phyloP scores from a whole-genome alignment of 1,140 invertebrate genomes.

The Aphelinus certus region DNA sequence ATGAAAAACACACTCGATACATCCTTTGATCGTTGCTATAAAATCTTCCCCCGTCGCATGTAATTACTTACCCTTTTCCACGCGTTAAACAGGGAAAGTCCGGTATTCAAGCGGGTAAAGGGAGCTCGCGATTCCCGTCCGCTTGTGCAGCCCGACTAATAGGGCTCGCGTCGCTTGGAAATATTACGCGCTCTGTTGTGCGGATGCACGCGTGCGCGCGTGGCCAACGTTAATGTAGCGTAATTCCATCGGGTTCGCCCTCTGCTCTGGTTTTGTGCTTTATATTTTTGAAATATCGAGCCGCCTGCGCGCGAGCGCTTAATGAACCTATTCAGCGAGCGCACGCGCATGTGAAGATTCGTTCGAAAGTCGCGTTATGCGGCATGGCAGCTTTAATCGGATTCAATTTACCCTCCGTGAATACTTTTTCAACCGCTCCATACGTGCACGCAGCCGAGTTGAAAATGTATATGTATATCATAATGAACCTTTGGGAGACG shows the following conservation, averaged over 20 bases:
- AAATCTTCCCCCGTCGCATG: too few species aligned
- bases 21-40: too few species aligned
- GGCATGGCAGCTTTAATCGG: not conserved
- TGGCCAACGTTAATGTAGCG: conserved; percentile 6
- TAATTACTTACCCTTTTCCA: too few species aligned
- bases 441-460: too few species aligned
- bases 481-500: too few species aligned
- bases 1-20: too few species aligned
- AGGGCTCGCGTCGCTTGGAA: conserved; percentile 8
- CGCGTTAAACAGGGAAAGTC: not conserved
- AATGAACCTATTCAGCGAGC: not conserved
- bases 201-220: not conserved
- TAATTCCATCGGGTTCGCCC: conserved; percentile 8
- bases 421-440: too few species aligned
- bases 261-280: conserved; percentile 9
- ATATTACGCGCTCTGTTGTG: conserved; percentile 4
- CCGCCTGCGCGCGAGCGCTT: not conserved
- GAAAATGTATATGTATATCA: too few species aligned
- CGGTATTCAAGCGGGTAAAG: not conserved
- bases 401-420: not conserved
- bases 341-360: not conserved
- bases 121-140: not conserved
- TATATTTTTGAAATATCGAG: conserved; percentile 8
- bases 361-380: not conserved
- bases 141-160: not conserved